These are phyloP conservation scores for Sorex fumeus DNA, from an alignment of 2,113 vertebrate species.

Conservation along the genomic window DNA sequence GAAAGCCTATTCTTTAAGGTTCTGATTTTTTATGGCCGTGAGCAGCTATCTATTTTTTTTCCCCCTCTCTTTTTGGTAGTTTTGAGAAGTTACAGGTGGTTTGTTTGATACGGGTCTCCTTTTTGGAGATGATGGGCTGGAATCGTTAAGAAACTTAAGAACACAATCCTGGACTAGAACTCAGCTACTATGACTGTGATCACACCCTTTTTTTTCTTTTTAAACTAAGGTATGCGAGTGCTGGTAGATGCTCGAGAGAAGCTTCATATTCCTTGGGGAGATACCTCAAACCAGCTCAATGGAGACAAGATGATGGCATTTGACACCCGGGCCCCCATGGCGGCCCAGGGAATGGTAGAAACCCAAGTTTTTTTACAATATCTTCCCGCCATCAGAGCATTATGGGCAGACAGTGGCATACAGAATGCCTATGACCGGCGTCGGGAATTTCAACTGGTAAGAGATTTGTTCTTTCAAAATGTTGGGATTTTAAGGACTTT, in stretches of 20 bases:
- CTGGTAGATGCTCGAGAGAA: slow-evolving; percentile 98
- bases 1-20: slow-evolving; percentile 32
- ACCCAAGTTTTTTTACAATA: slow-evolving; percentile 92
- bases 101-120: slow-evolving; percentile 32
- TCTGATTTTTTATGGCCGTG: slow-evolving; percentile 15
- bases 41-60: background rate
- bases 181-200: background rate
- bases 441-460: slow-evolving; percentile 98
- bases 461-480: slow-evolving; percentile 75
- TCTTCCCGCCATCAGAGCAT: slow-evolving; percentile 91
- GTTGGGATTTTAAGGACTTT: background rate
- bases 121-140: slow-evolving; percentile 35
- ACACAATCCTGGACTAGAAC: background rate
- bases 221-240: slow-evolving; percentile 93
- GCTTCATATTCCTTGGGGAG: slow-evolving; percentile 98
- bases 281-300: slow-evolving; percentile 91
- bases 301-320: slow-evolving; percentile 96
- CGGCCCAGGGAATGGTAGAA: slow-evolving; percentile 94
- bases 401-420: slow-evolving; percentile 96
- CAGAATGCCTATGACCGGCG: slow-evolving; percentile 97
- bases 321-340: slow-evolving; percentile 93
- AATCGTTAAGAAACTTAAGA: slow-evolving; percentile 13
- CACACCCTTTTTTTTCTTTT: background rate
- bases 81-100: background rate
- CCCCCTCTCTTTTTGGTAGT: background rate